Evolutionary conservation across 2,797 vertebrate genomes (phyloP).

Genomic region (Rhinophrynus dorsalis): DNA sequence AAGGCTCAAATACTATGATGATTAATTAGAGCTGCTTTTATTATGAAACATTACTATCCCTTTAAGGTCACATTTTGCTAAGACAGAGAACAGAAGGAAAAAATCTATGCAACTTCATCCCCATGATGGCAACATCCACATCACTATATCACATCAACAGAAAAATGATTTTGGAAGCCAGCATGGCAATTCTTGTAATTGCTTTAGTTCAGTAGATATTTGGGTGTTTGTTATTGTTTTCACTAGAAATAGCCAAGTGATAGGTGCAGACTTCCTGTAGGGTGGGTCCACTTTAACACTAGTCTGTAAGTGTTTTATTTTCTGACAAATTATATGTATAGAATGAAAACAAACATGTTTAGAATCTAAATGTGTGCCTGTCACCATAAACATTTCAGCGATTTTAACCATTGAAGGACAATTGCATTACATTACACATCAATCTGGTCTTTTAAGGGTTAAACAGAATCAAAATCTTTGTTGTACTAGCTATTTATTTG

Average conservation of each 20-base stretch:
- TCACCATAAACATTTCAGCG: no score
- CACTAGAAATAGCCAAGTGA: constrained; percentile 48
- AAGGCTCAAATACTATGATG: no score
- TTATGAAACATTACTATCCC: no score
- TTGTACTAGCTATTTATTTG: no score
- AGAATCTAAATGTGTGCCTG: no score
- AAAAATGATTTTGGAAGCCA: constrained; percentile 22
- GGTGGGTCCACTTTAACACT: constrained; percentile 25
- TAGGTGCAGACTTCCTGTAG: constrained; percentile 44
- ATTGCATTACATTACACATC: no score
- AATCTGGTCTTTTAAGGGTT: no score
- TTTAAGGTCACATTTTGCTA: no score
- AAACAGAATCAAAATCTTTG: no score
- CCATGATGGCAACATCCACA: neutral
- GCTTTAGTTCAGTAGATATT: constrained; percentile 31
- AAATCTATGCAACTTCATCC: neutral
- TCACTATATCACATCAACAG: constrained; percentile 31
- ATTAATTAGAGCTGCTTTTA: no score
- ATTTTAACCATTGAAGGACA: no score
- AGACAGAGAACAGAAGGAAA: no score
- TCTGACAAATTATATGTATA: constrained; percentile 26
- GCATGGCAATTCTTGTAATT: constrained; percentile 21
- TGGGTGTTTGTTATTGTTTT: constrained; percentile 44
- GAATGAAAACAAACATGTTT: constrained; percentile 15
- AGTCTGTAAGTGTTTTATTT: constrained; percentile 19